These are phyloP conservation scores for Harpalus rufipes DNA, from an alignment of 2,888 invertebrate genomes.

Conservation along the genomic window DNA sequence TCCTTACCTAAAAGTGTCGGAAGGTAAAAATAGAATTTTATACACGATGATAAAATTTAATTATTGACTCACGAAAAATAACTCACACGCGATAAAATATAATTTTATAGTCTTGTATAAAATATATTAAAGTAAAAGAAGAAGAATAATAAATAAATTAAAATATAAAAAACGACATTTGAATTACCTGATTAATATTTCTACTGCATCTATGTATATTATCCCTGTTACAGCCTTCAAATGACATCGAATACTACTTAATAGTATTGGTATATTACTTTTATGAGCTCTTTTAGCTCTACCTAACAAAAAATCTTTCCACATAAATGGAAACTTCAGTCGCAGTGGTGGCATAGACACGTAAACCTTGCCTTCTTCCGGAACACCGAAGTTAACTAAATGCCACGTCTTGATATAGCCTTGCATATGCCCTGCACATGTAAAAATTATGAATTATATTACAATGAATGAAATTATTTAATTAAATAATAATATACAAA, in stretches of 20 bases:
- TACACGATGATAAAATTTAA: too few relatives aligned
- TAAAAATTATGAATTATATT: too few relatives aligned
- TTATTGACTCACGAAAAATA: too few relatives aligned
- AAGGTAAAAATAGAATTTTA: too few relatives aligned
- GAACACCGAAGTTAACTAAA: constrained; percentile 82
- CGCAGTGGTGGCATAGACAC: constrained; percentile 83
- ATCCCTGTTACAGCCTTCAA: constrained; percentile 83
- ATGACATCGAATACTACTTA: constrained; percentile 87
- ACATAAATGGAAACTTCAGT: constrained; percentile 86
- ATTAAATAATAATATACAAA: too few relatives aligned
- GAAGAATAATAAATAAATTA: too few relatives aligned
- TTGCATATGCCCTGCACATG: constrained; percentile 78
- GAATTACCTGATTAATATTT: constrained; percentile 84
- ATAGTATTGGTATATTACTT: constrained; percentile 80
- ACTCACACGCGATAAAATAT: too few relatives aligned
- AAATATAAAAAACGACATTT: too few relatives aligned
- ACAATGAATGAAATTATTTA: too few relatives aligned
- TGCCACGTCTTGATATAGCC: constrained; percentile 92
- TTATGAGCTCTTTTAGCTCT: constrained; percentile 83
- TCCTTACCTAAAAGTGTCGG: too few relatives aligned
- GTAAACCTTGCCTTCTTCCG: constrained; percentile 78
- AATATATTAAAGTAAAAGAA: too few relatives aligned
- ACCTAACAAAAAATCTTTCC: constrained; percentile 83
- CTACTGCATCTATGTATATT: constrained; percentile 82
- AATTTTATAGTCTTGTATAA: too few relatives aligned